Evolutionary conservation across 2,797 vertebrate species (phyloP), one percentile per base, ranked within the genome.

Genomic region (Eurystomus glaucurus): DNA sequence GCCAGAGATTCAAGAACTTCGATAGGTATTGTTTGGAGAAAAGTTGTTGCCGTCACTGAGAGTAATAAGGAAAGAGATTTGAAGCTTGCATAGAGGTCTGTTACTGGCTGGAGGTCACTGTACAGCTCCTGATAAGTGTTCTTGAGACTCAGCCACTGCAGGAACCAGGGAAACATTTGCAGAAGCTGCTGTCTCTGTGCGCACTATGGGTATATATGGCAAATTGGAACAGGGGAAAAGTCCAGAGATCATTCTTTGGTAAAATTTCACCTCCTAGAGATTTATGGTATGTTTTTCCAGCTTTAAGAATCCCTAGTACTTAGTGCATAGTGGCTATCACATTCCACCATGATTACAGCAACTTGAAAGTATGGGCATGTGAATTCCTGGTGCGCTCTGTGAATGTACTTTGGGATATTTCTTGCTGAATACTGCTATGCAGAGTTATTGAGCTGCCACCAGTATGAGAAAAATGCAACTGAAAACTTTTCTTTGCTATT

Each of bases 401-500:
- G 86, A 89, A 70, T 25, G 20, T 77, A 46, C 35, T 87, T 91
- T 46, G 37, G 60, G 48, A 77, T 88, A 55, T 57, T 77, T 88
- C 71, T 17, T 75, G 81, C 75, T 71, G 79, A 94, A 54, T 54
- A 26, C 29, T 71, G 76, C 37, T 88, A 28, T 26, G 33, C 57
- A 88, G 45, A 71, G 48, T 85, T 93, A 83, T 64, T 96, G 84
- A 96, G 15, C 54, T 69, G 66, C 86, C 85, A 92, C 43, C 61
- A 70, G 10, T 39, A 33, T 70, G 75, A 95, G 69, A 80, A 93
- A 95, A 84, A 96, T 29, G 18, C 74, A 85, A 17, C 41, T 84
- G 70, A 93, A 90, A 97, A 74, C 69, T 74, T 88, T 86, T 83
- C 69, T 83, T 86, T 93, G 46, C 55, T 93, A 92, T 93, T 74